Evolutionary conservation across 2,888 invertebrate species (phyloP), one percentile per base, ranked within the genome.

Genomic region (Hirudinaria manillensis): DNA sequence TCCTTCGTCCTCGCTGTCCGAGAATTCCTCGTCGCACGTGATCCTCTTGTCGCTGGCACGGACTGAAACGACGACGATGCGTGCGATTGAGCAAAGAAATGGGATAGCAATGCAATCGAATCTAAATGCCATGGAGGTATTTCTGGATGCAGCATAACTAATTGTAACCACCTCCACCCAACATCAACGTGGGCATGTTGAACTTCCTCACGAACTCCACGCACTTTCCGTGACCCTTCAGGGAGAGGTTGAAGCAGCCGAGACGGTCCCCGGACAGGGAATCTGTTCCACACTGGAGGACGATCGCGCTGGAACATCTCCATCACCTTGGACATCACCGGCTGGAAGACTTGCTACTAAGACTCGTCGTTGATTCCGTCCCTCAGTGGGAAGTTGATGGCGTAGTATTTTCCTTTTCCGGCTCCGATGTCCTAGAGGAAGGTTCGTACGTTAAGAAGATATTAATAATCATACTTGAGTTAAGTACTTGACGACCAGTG

Each of bases 261-360:
- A 99, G 88, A 79, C 99, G 89, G 87, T 99, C 99, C 84, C 92
- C 93, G 68, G 97, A 96, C 34, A 99, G 87, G 0, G 99, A 99
- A 86, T 99, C 99, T 19, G 99, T 99, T 2, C 99, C 99, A 85
- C 99, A 99, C 85, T 99, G 99, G 76, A 99, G 87, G 0, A 99
- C 98, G 66, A 99, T 93, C 0, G 97, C 98, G 76, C 93, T 96
- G 97, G 87, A 96, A 99, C 51, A 93, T 94, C 86, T 99, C 97
- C 95, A 99, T 98, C 0, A 99, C 88, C 65, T 77, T 77, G 1
- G 77, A 53, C 61, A 77, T 77, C 96, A 73, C 97, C 0, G 97
- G 95, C 82, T 96, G 94, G 84, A 98, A 98, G 3, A 95, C 81
- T 75, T 81, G 81, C 79, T 83, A 81, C 80, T 87, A 87, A 56